Conservation (phyloP, 2,888 invertebrate species). For the Dascillus cervinus region DNA sequence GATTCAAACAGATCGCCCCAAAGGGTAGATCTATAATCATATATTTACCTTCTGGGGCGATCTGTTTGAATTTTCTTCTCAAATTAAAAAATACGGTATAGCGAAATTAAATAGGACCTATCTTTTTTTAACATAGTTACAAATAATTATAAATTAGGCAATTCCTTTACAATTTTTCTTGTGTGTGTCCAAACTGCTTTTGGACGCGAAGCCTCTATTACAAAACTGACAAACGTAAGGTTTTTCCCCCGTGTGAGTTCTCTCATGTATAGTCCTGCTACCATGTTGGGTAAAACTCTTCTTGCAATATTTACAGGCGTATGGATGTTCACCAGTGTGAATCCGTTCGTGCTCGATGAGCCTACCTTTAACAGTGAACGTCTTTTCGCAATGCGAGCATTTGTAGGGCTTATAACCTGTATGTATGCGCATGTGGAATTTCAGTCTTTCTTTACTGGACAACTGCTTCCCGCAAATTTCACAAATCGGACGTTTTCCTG, state of each 20-base stretch:
- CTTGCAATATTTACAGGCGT: constrained; percentile 21
- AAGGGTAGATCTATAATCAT: too few relatives aligned
- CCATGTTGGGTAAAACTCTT: constrained; percentile 18
- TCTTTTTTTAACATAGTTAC: too few relatives aligned
- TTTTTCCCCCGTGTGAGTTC: constrained; percentile 27
- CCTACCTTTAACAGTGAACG: constrained; percentile 44
- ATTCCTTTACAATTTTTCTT: too few relatives aligned
- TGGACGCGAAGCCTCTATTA: constrained; percentile 51
- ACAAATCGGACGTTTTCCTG: constrained; percentile 40
- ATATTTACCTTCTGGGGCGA: too few relatives aligned
- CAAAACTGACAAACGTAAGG: constrained; percentile 47
- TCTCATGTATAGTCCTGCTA: constrained; percentile 16
- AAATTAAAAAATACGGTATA: too few relatives aligned
- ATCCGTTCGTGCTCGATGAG: constrained; percentile 44
- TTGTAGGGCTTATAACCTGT: constrained; percentile 23
- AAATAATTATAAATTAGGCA: too few relatives aligned
- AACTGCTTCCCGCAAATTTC: constrained; percentile 37
- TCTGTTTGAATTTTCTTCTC: too few relatives aligned
- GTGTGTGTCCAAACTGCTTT: too few relatives aligned
- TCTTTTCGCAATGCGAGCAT: constrained; percentile 28
- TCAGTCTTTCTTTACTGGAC: constrained; percentile 35
- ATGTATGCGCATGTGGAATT: constrained; percentile 42
- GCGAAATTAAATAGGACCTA: too few relatives aligned
- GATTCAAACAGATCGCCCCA: too few relatives aligned
- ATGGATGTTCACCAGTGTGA: constrained; percentile 40